Base-by-base conservation (phyloP, 2,888 invertebrate species). In the Aporophyla nigra region DNA sequence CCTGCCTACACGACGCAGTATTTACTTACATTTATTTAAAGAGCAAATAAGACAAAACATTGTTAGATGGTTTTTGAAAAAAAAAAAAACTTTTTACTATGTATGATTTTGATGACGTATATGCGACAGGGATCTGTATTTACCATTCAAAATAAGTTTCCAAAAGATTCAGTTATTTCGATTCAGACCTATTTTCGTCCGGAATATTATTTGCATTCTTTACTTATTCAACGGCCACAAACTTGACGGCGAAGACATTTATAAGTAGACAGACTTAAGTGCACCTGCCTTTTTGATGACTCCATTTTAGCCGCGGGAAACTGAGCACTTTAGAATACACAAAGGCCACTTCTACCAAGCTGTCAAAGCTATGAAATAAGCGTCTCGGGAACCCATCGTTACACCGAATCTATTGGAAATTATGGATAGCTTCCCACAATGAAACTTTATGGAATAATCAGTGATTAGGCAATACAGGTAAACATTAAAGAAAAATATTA, bases 401-500 rank as follows among this genome's bases (percentile, higher is more conserved):
- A 24, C 62, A 54, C 7, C 10, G 2, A 2, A 53, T 49, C 16
- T 7, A 58, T 49, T 40, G 16, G 14, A 61, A 54, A 21, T 51
- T 54, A 19, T n/a, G 71, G n/a, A 9, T 33, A 49, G 4, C 40
- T n/a, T 27, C 14, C 24, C 4, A 51, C 27, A 14, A 54, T 61
- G 46, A 54, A 19, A 51, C 54, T 46, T 51, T 21, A 1, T 24
- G 10, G 9, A 56, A 51, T 66, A 59, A 70, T 70, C 24, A 54
- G 24, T 54, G 24, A 78, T 40, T 49, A 21, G n/a, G 16, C n/a
- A 73, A 27, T 46, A 63, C 51, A 61, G 46, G 53, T 74, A 61
- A 79, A 81, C 16, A 65, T 58, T 62, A 67, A 66, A 78, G 16
- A 73, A 83, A 67, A 70, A 51, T 33, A 33, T 33, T 33, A 33